Base-by-base conservation (phyloP, 1,140 invertebrate genomes). In the Lordiphosa collinella region DNA sequence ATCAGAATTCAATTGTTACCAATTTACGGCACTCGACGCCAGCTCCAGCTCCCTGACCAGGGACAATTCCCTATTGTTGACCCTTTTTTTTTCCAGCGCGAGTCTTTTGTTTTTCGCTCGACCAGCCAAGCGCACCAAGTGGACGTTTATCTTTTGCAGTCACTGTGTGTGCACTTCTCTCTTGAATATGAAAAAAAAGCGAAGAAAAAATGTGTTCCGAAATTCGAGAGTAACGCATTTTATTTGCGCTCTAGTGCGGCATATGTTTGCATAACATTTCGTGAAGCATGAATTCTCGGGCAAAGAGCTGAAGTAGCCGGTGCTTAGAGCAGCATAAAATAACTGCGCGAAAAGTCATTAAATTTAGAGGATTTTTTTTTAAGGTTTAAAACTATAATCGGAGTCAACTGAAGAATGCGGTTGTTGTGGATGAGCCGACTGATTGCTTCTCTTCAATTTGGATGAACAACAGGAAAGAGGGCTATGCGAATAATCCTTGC, bases 111-210 rank as follows among this genome's bases (percentile, higher is more conserved):
- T 82, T 68, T 84, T 58, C 78, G 71, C 62, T 84, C 55, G 66
- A 32, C 62, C 67, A 82, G 66, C 71, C 75, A 80, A 75, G 60
- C 76, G 76, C 51, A 38, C 72, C 79, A 84, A 84, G 78, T 84
- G 78, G 78, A 61, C 78, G 80, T 84, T 84, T 84, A 84, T 84
- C 78, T 84, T 84, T 78, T 84, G 78, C 78, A 84, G 72, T 60
- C 78, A 78, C 72, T 78, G 78, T 82, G 57, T 32, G 51, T 43
- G 48, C 53, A 63, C 53, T 68, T 57, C 43, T 48, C 36, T 14
- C 12, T 9, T 4, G 8, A 38, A 38, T 8, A 14, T 9, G 10
- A 11, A 1, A 25, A 41, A 43, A 43, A 43, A 29, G 22, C n/a
- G n/a, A 4, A 43, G 7, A 25, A 54, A 43, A 35, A 51, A 40